Percentiles rank a stretch among this genome's conserved stretches.
phyloP scores from a whole-genome alignment of 2,113 vertebrate species.

The Procavia capensis region DNA sequence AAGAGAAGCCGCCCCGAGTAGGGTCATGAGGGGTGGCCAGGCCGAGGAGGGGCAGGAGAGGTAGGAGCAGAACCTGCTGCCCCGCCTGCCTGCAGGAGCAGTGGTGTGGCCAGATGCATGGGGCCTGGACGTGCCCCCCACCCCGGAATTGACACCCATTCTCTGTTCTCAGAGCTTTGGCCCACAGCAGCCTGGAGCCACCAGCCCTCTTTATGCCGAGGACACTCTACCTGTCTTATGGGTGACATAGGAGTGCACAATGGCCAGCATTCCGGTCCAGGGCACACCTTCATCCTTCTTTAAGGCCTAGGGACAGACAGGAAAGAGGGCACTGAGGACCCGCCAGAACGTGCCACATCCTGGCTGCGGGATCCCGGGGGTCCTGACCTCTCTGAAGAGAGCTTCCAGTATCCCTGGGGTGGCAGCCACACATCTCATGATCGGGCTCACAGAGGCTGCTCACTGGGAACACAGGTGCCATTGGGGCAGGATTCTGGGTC shows the following conservation, averaged over 20 bases:
- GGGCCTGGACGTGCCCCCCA: fast-evolving
- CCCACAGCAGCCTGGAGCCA: no score
- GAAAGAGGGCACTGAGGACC: not conserved
- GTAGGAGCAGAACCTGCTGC: not conserved
- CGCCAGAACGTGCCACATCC: not conserved
- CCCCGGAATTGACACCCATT: no score
- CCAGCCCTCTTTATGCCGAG: not conserved
- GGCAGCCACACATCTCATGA: no score
- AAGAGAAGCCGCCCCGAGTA: fast-evolving
- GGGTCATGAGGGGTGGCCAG: fast-evolving
- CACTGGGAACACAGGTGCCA: not conserved
- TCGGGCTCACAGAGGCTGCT: not conserved
- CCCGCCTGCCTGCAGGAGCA: not conserved
- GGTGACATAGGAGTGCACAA: constrained; percentile 96
- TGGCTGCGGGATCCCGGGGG: fast-evolving
- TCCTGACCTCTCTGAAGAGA: not conserved
- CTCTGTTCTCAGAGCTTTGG: not conserved
- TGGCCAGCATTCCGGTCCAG: constrained; percentile 96
- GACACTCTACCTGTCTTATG: constrained; percentile 94
- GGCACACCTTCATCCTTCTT: constrained; percentile 94
- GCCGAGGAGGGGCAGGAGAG: not conserved
- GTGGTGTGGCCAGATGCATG: not conserved
- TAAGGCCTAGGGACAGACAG: constrained; percentile 89
- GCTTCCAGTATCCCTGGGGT: no score
- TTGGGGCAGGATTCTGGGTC: not conserved